Percentiles rank a stretch among this genome's conserved stretches.
Conservation (phyloP, 2,888 invertebrate species). For the Tortricodes alternella region DNA sequence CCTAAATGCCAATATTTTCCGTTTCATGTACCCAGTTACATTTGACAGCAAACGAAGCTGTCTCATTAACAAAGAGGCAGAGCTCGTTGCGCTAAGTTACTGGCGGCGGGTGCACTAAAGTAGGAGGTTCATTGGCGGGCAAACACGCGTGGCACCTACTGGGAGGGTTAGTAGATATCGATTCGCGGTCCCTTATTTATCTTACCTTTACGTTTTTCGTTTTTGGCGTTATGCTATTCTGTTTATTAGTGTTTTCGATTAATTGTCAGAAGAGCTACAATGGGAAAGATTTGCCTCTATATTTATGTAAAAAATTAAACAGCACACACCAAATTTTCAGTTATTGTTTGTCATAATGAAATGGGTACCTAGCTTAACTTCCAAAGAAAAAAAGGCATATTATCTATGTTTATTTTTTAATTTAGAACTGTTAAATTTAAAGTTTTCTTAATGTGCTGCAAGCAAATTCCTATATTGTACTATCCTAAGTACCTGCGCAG, state of each 20-base stretch:
- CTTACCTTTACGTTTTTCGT: conserved; percentile 15
- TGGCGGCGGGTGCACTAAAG: conserved; percentile 65
- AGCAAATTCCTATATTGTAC: too few species aligned
- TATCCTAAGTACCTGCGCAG: too few species aligned
- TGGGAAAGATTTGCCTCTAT: too few species aligned
- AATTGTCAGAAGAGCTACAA: too few species aligned
- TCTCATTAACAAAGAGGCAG: conserved; percentile 72
- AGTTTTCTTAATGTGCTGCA: too few species aligned
- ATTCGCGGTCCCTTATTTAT: conserved; percentile 23
- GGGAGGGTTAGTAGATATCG: conserved; percentile 35
- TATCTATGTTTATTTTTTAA: too few species aligned
- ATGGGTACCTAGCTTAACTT: too few species aligned
- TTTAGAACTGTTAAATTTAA: too few species aligned
- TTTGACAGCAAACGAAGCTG: conserved; percentile 69
- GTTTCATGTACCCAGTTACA: conserved; percentile 52
- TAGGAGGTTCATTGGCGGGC: conserved; percentile 71
- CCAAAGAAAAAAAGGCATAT: too few species aligned
- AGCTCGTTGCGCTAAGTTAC: conserved; percentile 73
- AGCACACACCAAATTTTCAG: too few species aligned
- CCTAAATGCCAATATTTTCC: conserved; percentile 36
- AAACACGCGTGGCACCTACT: conserved; percentile 50
- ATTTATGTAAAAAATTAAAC: too few species aligned
- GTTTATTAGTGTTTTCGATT: background rate
- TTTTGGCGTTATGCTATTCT: conserved; percentile 38
- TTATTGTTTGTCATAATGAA: too few species aligned